Evolutionary conservation across 2,113 vertebrate genomes (phyloP).

Genomic region (Pituophis catenifer): DNA sequence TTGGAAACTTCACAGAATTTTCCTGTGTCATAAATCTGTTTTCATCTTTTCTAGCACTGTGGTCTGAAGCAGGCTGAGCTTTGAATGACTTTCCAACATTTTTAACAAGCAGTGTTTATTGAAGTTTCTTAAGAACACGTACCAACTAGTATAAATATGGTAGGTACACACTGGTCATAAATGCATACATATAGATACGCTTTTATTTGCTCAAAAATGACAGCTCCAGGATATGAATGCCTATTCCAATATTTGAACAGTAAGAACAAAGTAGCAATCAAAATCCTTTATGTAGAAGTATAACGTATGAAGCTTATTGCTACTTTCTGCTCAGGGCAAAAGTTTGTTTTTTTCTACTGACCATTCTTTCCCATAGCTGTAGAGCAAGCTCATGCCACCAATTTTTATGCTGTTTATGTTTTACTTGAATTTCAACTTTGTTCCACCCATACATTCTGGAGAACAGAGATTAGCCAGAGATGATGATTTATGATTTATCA

Average conservation of each 20-base stretch:
- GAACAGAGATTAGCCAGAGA: not conserved
- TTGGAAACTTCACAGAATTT: not conserved
- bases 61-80: not conserved
- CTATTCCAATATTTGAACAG: not conserved
- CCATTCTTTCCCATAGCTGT: not conserved
- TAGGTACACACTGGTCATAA: not conserved
- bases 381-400: not conserved
- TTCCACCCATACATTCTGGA: not conserved
- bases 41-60: not conserved
- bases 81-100: not conserved
- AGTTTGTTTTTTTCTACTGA: not conserved
- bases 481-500: no score
- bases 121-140: not conserved
- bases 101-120: not conserved
- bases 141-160: not conserved
- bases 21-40: not conserved
- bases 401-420: not conserved
- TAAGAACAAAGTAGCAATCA: not conserved
- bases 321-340: not conserved
- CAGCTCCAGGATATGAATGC: not conserved
- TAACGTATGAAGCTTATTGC: not conserved
- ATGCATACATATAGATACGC: not conserved
- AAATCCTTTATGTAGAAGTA: not conserved
- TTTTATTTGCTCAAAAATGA: not conserved
- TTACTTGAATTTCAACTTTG: constrained; percentile 1